Percentiles rank a stretch among this genome's conserved stretches.
These are phyloP conservation scores for Cephalopachus bancanus DNA, from an alignment of 2,797 vertebrate species.

Conservation along the genomic window DNA sequence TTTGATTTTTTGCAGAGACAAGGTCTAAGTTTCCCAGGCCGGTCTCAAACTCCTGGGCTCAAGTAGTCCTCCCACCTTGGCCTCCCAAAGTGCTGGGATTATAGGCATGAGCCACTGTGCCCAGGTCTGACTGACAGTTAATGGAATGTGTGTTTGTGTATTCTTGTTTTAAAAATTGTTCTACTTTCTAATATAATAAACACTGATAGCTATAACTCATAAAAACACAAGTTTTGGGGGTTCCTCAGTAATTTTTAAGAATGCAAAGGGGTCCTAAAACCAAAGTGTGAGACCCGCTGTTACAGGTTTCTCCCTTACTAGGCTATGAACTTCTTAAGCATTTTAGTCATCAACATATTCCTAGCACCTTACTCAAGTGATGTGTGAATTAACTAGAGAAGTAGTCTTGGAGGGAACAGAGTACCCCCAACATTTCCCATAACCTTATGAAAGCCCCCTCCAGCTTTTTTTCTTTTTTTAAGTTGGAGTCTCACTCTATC, in stretches of 20 bases:
- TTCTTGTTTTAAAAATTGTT: background rate
- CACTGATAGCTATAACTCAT: background rate
- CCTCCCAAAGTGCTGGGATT: too few species aligned
- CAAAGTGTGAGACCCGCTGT: background rate
- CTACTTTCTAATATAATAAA: slow-evolving; percentile 8
- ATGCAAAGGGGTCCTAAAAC: background rate
- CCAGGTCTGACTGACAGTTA: background rate
- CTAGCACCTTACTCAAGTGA: background rate
- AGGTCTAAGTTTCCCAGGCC: too few species aligned
- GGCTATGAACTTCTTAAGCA: background rate
- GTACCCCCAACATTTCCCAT: background rate
- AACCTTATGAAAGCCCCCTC: background rate
- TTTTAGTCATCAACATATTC: background rate
- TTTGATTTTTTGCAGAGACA: too few species aligned
- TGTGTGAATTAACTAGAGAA: background rate
- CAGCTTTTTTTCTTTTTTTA: too few species aligned
- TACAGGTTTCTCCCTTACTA: background rate
- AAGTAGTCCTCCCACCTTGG: too few species aligned
- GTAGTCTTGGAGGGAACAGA: background rate
- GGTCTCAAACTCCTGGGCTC: too few species aligned
- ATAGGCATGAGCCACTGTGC: too few species aligned
- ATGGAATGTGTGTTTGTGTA: background rate
- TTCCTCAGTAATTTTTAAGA: slow-evolving; percentile 17
- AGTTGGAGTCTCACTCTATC: too few species aligned
- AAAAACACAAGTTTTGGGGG: background rate